Percentiles rank a stretch among this genome's conserved stretches.
These are phyloP conservation scores for Castor canadensis DNA, from an alignment of 2,113 vertebrate species.

Conservation along the genomic window DNA sequence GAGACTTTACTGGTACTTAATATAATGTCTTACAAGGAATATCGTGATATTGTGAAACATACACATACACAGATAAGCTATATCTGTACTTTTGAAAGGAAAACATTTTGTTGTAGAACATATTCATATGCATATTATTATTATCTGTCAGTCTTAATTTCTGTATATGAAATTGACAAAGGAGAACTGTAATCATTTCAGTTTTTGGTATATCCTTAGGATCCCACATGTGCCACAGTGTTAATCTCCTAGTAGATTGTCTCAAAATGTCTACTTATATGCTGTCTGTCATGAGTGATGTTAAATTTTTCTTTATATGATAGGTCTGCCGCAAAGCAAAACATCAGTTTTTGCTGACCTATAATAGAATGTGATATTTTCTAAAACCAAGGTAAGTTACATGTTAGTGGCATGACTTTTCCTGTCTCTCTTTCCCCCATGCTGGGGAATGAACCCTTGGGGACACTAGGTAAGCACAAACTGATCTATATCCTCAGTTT, in stretches of 20 bases:
- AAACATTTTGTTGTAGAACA: conserved; percentile 28
- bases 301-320: neutral
- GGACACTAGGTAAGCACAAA: too few species aligned
- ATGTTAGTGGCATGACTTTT: neutral
- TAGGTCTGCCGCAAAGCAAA: neutral
- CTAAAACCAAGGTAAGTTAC: neutral
- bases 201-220: too few species aligned
- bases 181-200: neutral
- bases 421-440: too few species aligned
- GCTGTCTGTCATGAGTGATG: neutral
- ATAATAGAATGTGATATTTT: neutral
- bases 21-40: neutral
- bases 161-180: neutral
- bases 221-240: neutral
- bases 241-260: neutral
- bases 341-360: neutral
- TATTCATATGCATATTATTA: neutral
- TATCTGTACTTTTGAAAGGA: neutral
- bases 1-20: neutral
- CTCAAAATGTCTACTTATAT: neutral
- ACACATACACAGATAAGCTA: too few species aligned
- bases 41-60: neutral
- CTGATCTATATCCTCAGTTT: neutral
- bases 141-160: neutral
- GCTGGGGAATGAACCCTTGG: neutral